Evolutionary conservation across 1,140 invertebrate species (phyloP), one percentile per base, ranked within the genome.

Genomic region (Drosophila insularis): DNA sequence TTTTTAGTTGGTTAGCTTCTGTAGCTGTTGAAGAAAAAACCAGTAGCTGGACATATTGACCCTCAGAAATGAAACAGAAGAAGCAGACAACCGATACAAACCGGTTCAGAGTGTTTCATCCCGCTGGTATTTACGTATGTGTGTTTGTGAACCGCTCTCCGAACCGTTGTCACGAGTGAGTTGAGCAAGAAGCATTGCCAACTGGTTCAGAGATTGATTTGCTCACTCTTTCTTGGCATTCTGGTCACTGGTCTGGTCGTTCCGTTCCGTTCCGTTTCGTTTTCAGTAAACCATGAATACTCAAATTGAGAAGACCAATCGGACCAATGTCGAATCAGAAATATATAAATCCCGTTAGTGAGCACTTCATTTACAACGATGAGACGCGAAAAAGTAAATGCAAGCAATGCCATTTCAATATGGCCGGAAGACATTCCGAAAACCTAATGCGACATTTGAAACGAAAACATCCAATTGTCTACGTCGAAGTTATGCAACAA

Each of bases 361-460:
- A 81, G 32, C 56, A 81, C 37, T 81, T 81, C 19, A 55, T 73
- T 11, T 81, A 77, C 7, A 80, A 67, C 63, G 69, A 80, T 23
- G 60, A 70, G 14, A 77, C 67, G 19, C 73, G 68, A 8, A 81
- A 81, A 27, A 81, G 79, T 50, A 81, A 74, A 21, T 81, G 79
- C 74, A 70, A 67, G 65, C 35, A 61, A n/a, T 81, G 79, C 37
- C 31, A 46, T 17, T 81, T 77, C 55, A 78, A 76, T 43, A 81
- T 81, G 79, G 73, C 79, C 13, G 78, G 79, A 46, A 62, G 73
- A 13, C 79, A 81, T 43, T 80, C 79, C 58, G 79, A 81, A 65
- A 81, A 80, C 53, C 74, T 81, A 43, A 77, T 81, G 79, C 66
- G 79, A 3, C 79, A 81, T 23, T 67, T 80, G 0, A 81, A 80